Base-by-base conservation (phyloP, 2,113 vertebrate species). In the Rhegmatorhina hoffmannsi region DNA sequence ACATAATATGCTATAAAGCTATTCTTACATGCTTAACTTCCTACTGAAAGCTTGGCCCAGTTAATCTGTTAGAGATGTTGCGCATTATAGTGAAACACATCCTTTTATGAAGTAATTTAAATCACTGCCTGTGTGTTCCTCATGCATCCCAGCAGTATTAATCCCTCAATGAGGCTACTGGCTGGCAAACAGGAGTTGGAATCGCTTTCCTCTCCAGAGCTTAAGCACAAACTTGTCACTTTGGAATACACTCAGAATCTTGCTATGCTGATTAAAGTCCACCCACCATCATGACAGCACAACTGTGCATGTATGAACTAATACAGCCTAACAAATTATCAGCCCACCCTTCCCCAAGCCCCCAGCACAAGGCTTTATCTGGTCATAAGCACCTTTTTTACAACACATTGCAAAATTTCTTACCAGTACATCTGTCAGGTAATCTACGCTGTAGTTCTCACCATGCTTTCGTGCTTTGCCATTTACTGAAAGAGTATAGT, bases 361-460 rank as follows among this genome's bases (percentile, higher is more conserved):
- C 43, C 59, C 86, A 82, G 55, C 25, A 64, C 0, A 0, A 94
- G 34, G 29, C 36, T 63, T 26, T 38, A 59, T 53, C 38, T 44
- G 63, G 53, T 62, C 60, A 67, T 33, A 87, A 88, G 60, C 18
- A 75, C 38, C 46, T 84, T 82, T 86, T 68, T 36, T 49, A 76
- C 34, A 44, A 75, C 13, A 31, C 11, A 43, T 2, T 46, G 19
- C 62, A 82, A 91, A 87, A n/a, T 80, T 89, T 62, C 99, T 98
- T 95, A 99, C 99, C 99, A 99, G 96, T 11, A 99, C 98, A 63
- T 99, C 99, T 2, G 99, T 99, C 96, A 99, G 98, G 82, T 99
- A 99, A 97, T 99, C 99, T 55, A 98, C 97, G 11, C 98, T 98
- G 97, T 99, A 99, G 96, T 99, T 98, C 5, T 98, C 98, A 2